Conservation (phyloP, 2,888 invertebrate genomes). For the Criorhina ranunculi region DNA sequence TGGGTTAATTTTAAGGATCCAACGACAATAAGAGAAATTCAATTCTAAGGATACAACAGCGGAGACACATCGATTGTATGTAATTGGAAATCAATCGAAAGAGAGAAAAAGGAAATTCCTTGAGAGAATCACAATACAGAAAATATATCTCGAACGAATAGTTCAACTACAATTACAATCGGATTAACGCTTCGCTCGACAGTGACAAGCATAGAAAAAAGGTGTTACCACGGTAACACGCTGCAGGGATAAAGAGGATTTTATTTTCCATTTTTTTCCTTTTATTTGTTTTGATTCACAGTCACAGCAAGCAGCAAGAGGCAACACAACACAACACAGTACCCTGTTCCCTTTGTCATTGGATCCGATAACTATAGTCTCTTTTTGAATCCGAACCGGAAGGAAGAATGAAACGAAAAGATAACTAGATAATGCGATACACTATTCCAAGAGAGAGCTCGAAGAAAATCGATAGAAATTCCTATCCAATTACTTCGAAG, state of each 20-base stretch:
- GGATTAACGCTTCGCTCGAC: conserved; percentile 62
- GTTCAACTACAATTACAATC: conserved; percentile 73
- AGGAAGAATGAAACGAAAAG: conserved; percentile 26
- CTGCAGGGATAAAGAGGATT: conserved; percentile 37
- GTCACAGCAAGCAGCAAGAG: conserved; percentile 56
- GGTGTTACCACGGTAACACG: conserved; percentile 57
- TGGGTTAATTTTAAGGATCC: conserved; percentile 47
- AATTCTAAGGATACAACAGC: conserved; percentile 21
- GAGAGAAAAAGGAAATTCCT: conserved; percentile 4
- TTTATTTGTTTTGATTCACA: conserved; percentile 61
- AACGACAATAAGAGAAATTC: conserved; percentile 23
- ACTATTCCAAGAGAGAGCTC: conserved; percentile 1
- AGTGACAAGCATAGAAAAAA: conserved; percentile 18
- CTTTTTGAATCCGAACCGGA: conserved; percentile 43
- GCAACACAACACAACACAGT: conserved; percentile 56
- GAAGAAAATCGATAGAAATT: conserved; percentile 51
- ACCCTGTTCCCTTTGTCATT: conserved; percentile 63
- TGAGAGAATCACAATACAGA: conserved; percentile 49
- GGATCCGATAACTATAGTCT: conserved; percentile 57
- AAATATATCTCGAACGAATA: conserved; percentile 31
- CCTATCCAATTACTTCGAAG: conserved; percentile 69
- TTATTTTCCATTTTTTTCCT: conserved; percentile 12
- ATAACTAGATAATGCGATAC: conserved; percentile 35
- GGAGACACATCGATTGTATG: neutral
- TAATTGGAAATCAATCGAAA: conserved; percentile 32